Percentiles rank a stretch among this genome's conserved stretches.
phyloP scores from a whole-genome alignment of 2,888 invertebrate genomes.

The Apodemia mormo region DNA sequence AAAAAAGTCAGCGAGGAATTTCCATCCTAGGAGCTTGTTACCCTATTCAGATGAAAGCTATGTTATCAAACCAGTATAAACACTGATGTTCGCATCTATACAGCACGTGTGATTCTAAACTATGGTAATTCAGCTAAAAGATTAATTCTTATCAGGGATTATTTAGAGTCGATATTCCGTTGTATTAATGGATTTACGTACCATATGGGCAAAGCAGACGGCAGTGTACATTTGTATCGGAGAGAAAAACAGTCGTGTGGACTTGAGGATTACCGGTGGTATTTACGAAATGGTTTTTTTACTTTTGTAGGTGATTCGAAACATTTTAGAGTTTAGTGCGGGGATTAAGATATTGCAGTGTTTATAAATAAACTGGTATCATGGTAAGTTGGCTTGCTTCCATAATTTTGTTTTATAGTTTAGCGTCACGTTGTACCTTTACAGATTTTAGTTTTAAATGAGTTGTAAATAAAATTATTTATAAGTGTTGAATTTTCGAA shows the following conservation, averaged over 20 bases:
- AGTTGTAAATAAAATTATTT: background rate
- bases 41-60: slow-evolving; percentile 6
- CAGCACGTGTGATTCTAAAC: slow-evolving; percentile 13
- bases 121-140: background rate
- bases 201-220: slow-evolving; percentile 8
- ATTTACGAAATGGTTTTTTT: background rate
- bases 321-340: background rate
- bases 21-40: background rate
- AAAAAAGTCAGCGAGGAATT: background rate
- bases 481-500: no score
- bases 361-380: slow-evolving; percentile 17
- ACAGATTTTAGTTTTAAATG: background rate
- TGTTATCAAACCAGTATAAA: slow-evolving; percentile 15
- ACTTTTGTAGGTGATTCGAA: background rate
- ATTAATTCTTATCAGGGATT: background rate
- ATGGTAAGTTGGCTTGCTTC: slow-evolving; percentile 17
- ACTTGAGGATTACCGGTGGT: background rate
- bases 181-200: background rate
- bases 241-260: slow-evolving; percentile 15
- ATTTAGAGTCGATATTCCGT: slow-evolving; percentile 3
- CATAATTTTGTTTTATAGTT: background rate
- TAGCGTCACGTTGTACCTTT: background rate
- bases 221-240: slow-evolving; percentile 9
- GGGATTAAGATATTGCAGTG: background rate
- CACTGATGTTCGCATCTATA: background rate